Evolutionary conservation across 2,113 vertebrate genomes (phyloP).

Genomic region (Damaliscus lunatus): DNA sequence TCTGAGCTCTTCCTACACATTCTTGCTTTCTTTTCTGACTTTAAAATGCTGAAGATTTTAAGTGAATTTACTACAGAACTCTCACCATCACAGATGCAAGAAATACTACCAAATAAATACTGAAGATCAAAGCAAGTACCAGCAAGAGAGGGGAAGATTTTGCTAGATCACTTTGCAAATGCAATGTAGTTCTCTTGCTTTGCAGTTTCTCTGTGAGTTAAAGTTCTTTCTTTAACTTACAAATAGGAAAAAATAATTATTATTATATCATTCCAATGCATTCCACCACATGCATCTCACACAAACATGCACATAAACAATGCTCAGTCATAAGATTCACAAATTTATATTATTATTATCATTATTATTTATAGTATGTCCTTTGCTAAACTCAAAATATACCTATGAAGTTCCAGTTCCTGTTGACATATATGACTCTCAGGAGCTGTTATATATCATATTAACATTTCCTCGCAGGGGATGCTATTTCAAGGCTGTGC

Average conservation of each 20-base stretch:
- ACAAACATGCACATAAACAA: not conserved
- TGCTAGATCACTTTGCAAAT: not conserved
- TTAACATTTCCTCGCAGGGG: not conserved
- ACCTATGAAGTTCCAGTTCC: constrained; percentile 8
- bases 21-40: not conserved
- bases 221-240: not conserved
- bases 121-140: constrained; percentile 32
- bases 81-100: not conserved
- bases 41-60: constrained; percentile 16
- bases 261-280: not conserved
- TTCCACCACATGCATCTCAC: not conserved
- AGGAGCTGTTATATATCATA: constrained; percentile 30
- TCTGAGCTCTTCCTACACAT: not conserved
- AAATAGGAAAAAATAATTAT: constrained; percentile 24
- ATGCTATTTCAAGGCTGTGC: not conserved
- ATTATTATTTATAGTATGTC: not conserved
- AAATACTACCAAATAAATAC: constrained; percentile 57
- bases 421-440: constrained; percentile 49
- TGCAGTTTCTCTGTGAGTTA: not conserved
- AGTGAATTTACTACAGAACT: not conserved
- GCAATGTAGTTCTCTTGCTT: not conserved
- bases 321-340: not conserved
- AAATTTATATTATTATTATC: not conserved
- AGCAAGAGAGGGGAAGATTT: not conserved
- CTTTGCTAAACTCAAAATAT: constrained; percentile 27